phyloP scores from a whole-genome alignment of 2,888 invertebrate species.

The Koerneria pararmatus region DNA sequence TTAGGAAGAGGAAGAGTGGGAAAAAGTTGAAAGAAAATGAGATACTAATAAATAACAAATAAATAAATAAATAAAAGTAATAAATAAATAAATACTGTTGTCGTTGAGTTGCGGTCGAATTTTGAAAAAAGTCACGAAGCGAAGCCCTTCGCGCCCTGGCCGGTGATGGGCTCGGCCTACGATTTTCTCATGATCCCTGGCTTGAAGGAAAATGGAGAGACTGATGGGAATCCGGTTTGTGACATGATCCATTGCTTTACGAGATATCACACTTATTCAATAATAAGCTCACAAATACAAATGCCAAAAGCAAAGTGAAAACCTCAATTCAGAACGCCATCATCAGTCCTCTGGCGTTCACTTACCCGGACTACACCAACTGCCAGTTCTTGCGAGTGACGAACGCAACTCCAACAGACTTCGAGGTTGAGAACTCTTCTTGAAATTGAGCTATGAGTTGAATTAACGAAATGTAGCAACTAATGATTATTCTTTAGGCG shows the following conservation, averaged over 20 bases:
- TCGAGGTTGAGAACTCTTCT: slow-evolving; percentile 17
- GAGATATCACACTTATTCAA: neutral
- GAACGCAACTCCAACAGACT: neutral
- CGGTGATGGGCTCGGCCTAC: slow-evolving; percentile 38
- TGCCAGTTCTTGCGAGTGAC: slow-evolving; percentile 38
- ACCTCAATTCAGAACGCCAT: slow-evolving; percentile 28
- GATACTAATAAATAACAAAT: no score
- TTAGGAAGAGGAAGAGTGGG: no score
- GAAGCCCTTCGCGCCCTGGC: slow-evolving; percentile 35
- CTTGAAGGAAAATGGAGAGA: slow-evolving; percentile 21
- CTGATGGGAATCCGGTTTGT: neutral
- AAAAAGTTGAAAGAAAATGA: no score
- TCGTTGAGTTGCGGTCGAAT: slow-evolving; percentile 40
- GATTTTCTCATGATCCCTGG: slow-evolving; percentile 41
- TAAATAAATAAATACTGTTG: no score
- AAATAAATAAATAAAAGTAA: no score
- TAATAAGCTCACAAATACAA: neutral
- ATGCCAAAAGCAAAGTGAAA: neutral
- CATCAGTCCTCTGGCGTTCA: slow-evolving; percentile 28
- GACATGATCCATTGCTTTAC: neutral
- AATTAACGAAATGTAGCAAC: no score
- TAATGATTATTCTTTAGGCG: no score
- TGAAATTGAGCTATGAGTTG: slow-evolving; percentile 25
- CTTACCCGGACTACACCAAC: slow-evolving; percentile 14
- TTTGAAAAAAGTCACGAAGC: slow-evolving; percentile 38